phyloP scores from a whole-genome alignment of 2,113 vertebrate genomes.

The Pachycephala philippinensis region DNA sequence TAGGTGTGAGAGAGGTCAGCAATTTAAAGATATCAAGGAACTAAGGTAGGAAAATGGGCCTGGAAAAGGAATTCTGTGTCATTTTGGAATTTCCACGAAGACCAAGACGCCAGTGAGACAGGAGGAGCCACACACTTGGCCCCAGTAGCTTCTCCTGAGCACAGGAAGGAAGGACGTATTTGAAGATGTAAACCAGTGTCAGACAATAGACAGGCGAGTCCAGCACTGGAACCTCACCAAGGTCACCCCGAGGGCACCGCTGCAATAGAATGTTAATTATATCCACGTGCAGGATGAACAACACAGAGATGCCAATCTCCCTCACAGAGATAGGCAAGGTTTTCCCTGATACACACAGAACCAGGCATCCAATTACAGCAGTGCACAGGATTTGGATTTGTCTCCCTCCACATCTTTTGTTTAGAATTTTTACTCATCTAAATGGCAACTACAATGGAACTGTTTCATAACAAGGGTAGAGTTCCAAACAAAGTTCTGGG shows the following conservation, averaged over 20 bases:
- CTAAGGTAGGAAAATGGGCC: neutral
- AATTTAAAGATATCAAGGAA: neutral
- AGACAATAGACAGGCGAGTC: slow-evolving; percentile 8
- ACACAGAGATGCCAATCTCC: neutral
- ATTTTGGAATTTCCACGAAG: neutral
- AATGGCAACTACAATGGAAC: neutral
- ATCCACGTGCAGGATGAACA: slow-evolving; percentile 25
- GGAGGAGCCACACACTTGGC: neutral
- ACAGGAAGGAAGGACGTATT: slow-evolving; percentile 35
- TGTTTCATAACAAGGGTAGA: neutral
- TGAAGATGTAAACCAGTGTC: slow-evolving; percentile 30
- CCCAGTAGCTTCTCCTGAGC: neutral
- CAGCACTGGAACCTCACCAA: slow-evolving; percentile 35
- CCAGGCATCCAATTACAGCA: neutral
- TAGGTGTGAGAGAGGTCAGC: neutral
- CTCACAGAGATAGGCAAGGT: neutral
- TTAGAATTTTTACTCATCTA: neutral
- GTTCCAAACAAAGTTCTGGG: neutral
- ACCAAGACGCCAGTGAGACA: neutral
- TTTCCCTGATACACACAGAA: neutral
- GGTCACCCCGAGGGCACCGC: slow-evolving; percentile 16
- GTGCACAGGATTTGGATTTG: neutral
- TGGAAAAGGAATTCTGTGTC: neutral
- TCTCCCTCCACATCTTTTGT: neutral
- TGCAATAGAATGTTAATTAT: slow-evolving; percentile 28